These are phyloP conservation scores for Tetranychus piercei DNA, from an alignment of 2,888 invertebrate species.

Conservation along the genomic window DNA sequence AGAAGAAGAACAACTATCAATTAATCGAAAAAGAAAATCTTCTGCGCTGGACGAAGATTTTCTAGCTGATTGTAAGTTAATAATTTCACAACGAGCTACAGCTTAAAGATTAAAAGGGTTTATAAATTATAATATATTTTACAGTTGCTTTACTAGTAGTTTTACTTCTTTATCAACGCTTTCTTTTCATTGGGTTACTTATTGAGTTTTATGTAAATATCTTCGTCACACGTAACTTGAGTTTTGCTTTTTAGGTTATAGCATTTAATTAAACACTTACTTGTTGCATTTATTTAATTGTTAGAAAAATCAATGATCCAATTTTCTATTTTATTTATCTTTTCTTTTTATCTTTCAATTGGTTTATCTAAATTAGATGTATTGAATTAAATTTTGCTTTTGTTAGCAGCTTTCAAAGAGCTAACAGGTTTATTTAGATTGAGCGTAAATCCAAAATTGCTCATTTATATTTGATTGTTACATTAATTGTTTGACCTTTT, in stretches of 20 bases:
- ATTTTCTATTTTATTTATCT: neutral
- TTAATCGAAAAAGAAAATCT: constrained; percentile 21
- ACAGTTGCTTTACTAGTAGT: no score
- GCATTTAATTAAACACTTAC: neutral
- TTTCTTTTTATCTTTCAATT: neutral
- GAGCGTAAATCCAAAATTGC: neutral
- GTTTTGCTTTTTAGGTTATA: no score
- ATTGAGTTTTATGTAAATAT: no score
- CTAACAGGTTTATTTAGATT: neutral
- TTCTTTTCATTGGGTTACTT: no score
- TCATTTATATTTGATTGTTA: neutral
- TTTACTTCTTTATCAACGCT: no score
- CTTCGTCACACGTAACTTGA: no score
- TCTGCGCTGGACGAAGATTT: constrained; percentile 17
- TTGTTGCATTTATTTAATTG: neutral
- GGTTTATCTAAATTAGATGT: no score
- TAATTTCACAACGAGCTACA: neutral
- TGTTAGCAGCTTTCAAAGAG: neutral
- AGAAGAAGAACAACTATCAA: constrained; percentile 13
- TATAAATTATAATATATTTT: no score
- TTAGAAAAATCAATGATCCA: neutral
- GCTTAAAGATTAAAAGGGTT: neutral
- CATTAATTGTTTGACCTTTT: neutral
- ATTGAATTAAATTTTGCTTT: neutral
- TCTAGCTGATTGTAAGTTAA: constrained; percentile 9